Percentiles rank a stretch among this genome's conserved stretches.
Conservation (phyloP, 2,797 vertebrate genomes). For the Gephyroberyx darwinii region DNA sequence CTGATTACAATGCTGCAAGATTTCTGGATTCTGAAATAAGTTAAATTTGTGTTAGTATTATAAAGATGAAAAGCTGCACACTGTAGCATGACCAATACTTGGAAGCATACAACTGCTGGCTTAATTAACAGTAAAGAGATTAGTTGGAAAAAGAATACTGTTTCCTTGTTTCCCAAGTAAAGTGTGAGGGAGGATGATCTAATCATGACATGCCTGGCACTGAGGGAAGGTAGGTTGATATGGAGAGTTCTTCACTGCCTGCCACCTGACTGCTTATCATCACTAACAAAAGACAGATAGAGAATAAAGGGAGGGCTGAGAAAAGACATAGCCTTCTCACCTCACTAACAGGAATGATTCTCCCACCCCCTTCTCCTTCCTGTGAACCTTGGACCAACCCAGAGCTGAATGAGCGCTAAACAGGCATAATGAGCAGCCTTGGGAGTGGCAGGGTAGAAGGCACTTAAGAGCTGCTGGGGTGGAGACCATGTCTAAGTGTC, state of each 20-base stretch:
- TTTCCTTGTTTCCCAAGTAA: slow-evolving; percentile 6
- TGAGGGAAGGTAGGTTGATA: slow-evolving; percentile 43
- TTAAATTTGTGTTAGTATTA: not conserved
- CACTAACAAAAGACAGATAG: slow-evolving; percentile 40
- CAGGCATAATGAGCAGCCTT: slow-evolving; percentile 38
- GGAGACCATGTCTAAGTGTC: slow-evolving; percentile 27
- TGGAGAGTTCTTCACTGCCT: slow-evolving; percentile 27
- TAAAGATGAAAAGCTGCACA: not conserved
- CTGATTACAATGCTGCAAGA: not conserved
- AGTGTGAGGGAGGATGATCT: slow-evolving; percentile 44
- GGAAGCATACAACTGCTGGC: slow-evolving; percentile 4
- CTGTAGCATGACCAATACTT: not conserved
- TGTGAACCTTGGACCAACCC: slow-evolving; percentile 67
- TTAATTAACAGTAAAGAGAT: not conserved
- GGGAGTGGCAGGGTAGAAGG: slow-evolving; percentile 33
- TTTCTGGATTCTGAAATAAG: not conserved
- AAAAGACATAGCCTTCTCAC: slow-evolving; percentile 55
- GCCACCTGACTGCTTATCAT: slow-evolving; percentile 67
- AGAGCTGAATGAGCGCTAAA: slow-evolving; percentile 60
- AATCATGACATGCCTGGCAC: slow-evolving; percentile 51
- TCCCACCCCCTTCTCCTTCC: slow-evolving; percentile 47
- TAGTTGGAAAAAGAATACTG: not conserved
- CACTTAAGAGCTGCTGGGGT: slow-evolving; percentile 9
- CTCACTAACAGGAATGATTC: slow-evolving; percentile 52
- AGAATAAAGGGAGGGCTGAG: slow-evolving; percentile 36